phyloP scores from a whole-genome alignment of 2,797 vertebrate species.

The Allobates femoralis region DNA sequence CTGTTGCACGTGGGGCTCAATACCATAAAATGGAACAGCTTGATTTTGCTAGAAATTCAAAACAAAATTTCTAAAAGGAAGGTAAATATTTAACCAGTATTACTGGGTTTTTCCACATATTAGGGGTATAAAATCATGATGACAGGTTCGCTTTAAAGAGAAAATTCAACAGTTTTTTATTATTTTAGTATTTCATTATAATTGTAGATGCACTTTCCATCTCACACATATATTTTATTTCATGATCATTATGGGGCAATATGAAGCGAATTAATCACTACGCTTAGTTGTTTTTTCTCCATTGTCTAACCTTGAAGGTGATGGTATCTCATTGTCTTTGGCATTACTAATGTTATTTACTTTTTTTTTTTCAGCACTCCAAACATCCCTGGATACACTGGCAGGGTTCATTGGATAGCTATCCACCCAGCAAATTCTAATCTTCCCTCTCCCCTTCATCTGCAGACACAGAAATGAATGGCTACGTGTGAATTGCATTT shows the following conservation, averaged over 20 bases:
- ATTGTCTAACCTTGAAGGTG: slow-evolving; percentile 50
- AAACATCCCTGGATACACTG: slow-evolving; percentile 81
- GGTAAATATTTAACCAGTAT: too few species aligned
- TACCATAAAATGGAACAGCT: too few species aligned
- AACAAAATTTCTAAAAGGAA: too few species aligned
- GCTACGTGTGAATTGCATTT: slow-evolving; percentile 74
- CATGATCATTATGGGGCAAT: slow-evolving; percentile 16
- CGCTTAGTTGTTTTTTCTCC: slow-evolving; percentile 14
- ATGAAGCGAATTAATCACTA: slow-evolving; percentile 3
- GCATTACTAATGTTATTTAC: slow-evolving; percentile 57
- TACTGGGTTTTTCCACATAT: too few species aligned
- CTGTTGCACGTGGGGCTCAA: too few species aligned
- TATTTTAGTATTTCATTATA: neutral
- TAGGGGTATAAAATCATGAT: too few species aligned
- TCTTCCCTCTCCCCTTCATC: slow-evolving; percentile 69
- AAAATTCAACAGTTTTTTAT: too few species aligned
- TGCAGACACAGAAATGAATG: slow-evolving; percentile 69
- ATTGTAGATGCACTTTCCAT: neutral
- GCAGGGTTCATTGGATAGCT: slow-evolving; percentile 76
- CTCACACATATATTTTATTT: neutral
- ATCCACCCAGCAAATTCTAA: slow-evolving; percentile 74
- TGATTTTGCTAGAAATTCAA: too few species aligned
- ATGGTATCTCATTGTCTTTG: slow-evolving; percentile 55
- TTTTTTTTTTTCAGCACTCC: slow-evolving; percentile 73
- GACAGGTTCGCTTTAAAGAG: too few species aligned